Evolutionary conservation across 2,113 vertebrate species (phyloP).

Genomic region (Herpetotheres cachinnans): DNA sequence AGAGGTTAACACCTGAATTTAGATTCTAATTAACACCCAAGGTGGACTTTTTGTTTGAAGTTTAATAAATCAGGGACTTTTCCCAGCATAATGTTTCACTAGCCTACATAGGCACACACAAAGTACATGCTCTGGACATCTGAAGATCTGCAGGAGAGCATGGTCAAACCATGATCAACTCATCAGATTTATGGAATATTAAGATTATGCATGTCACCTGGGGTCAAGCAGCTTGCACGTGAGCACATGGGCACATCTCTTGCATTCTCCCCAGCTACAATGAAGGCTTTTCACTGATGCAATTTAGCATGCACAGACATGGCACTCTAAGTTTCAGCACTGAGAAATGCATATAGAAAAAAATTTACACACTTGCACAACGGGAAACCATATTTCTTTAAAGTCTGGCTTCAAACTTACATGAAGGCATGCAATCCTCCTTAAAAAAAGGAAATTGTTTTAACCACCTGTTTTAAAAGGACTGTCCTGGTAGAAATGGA

Average conservation of each 20-base stretch:
- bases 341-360: not conserved
- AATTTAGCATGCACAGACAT: not conserved
- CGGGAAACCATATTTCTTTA: not conserved
- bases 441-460: not conserved
- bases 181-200: not conserved
- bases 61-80: constrained; percentile 70
- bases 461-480: not conserved
- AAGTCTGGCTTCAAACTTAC: not conserved
- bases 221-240: not conserved
- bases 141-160: constrained; percentile 13
- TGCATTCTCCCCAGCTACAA: not conserved
- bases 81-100: constrained; percentile 76
- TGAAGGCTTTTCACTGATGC: not conserved
- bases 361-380: not conserved
- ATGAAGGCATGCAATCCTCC: not conserved
- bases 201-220: not conserved
- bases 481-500: not conserved
- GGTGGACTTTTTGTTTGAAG: constrained; percentile 79
- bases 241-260: not conserved
- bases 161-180: not conserved
- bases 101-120: constrained; percentile 17
- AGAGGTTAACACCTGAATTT: constrained; percentile 85
- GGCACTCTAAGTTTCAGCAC: not conserved
- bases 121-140: not conserved
- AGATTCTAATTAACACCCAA: constrained; percentile 85